phyloP scores from a whole-genome alignment of 2,797 vertebrate species.

The Enteromius viviparus region DNA sequence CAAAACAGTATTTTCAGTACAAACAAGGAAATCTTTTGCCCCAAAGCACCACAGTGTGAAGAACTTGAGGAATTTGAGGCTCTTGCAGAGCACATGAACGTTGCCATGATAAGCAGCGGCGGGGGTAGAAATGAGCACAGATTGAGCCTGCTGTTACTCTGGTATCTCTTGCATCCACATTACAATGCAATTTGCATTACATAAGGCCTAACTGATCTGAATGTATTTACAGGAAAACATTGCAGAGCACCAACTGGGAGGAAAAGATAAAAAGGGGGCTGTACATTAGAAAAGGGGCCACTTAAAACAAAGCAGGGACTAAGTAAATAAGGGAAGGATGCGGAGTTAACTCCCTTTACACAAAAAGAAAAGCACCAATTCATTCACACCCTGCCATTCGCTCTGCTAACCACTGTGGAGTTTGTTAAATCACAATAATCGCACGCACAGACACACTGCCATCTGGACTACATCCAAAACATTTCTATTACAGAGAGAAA shows the following conservation, averaged over 20 bases:
- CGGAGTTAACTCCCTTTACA: slow-evolving; percentile 19
- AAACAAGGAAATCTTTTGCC: slow-evolving; percentile 18
- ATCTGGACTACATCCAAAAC: not conserved
- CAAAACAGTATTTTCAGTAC: slow-evolving; percentile 25
- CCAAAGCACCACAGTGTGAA: slow-evolving; percentile 15
- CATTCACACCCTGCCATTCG: not conserved
- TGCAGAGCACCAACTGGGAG: not conserved
- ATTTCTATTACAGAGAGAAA: not conserved
- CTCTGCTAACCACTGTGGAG: not conserved
- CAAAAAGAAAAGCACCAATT: not conserved
- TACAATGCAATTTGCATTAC: too few species aligned
- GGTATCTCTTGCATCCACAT: not conserved
- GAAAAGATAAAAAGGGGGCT: slow-evolving; percentile 32
- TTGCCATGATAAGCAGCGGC: not conserved
- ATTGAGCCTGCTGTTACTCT: not conserved
- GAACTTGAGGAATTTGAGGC: slow-evolving; percentile 50
- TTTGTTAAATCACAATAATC: not conserved
- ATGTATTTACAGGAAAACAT: not conserved
- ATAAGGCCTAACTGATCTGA: not conserved
- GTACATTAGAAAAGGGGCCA: slow-evolving; percentile 9
- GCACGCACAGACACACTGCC: not conserved
- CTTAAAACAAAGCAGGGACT: slow-evolving; percentile 7
- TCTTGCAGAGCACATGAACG: slow-evolving; percentile 5
- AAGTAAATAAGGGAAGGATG: slow-evolving; percentile 55
- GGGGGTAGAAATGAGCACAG: not conserved